These are phyloP conservation scores for Phalacrocorax pelagicus DNA, from an alignment of 2,113 vertebrate genomes.

Conservation along the genomic window DNA sequence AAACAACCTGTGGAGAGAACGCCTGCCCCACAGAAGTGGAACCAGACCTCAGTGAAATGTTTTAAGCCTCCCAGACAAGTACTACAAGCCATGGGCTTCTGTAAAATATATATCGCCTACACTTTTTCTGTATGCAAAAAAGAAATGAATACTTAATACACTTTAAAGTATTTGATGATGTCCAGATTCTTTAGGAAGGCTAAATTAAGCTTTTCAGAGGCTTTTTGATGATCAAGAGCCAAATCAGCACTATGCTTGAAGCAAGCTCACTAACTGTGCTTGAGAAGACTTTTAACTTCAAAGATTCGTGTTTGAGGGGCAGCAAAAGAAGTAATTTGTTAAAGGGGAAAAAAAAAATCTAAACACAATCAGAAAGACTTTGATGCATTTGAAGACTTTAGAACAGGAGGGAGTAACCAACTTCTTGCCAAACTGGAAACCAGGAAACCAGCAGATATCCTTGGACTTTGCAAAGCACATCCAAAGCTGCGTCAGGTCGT, in stretches of 20 bases:
- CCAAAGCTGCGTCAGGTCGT: not conserved
- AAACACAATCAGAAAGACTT: not conserved
- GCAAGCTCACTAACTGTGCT: not conserved
- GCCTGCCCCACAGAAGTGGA: not conserved
- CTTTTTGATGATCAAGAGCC: constrained; percentile 37
- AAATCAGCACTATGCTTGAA: not conserved
- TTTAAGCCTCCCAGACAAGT: not conserved
- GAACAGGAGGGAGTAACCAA: not conserved
- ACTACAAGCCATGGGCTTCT: not conserved
- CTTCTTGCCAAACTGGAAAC: not conserved
- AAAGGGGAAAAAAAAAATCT: not conserved
- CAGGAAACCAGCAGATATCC: not conserved
- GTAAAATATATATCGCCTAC: not conserved
- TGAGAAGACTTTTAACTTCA: constrained; percentile 50
- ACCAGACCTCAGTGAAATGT: not conserved
- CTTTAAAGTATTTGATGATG: not conserved
- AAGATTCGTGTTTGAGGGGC: constrained; percentile 16
- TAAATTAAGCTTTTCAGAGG: constrained; percentile 31
- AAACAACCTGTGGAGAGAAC: not conserved
- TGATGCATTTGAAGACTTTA: not conserved
- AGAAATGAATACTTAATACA: not conserved
- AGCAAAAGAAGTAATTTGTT: constrained; percentile 3
- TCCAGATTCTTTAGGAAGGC: not conserved
- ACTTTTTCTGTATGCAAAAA: not conserved
- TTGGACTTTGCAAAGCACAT: not conserved